Base-by-base conservation (phyloP, 1,140 invertebrate species). In the Acromyrmex charruanus region DNA sequence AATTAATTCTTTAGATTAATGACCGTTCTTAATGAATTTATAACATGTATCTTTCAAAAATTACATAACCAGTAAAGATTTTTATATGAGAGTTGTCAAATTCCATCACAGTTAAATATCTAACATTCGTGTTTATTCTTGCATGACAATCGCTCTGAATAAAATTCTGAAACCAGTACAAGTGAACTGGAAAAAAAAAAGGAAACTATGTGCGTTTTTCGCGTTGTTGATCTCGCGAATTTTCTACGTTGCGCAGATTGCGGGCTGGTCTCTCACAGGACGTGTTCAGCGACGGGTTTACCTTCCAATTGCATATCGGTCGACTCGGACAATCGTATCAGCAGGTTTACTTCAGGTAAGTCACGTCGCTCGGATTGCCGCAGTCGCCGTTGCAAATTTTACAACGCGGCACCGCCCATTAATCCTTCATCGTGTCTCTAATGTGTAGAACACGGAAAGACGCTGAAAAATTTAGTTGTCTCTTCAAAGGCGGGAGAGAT, bases 221-320 rank as follows among this genome's bases (percentile, higher is more conserved):
- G 39, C 28, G 68, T 58, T 49, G 69, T 51, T 84, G 25, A 84
- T 61, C 66, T 72, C 55, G 80, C 55, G 16, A 87, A 58, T 84
- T 58, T 79, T 91, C 75, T 85, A 28, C 31, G 79, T 87, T 86
- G 80, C 80, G n/a, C 44, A 95, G 97, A 97, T 94, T 98, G 97
- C 95, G 97, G 97, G 79, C 94, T 97, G 86, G 96, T 97, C 86
- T 96, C 97, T 91, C 97, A 98, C 94, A 96, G 97, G 77, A 97
- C 97, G 82, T 98, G 97, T 95, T 96, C 96, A 59, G 96, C 96
- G 18, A 96, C 96, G 85, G 97, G 96, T 89, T 94, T 97, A 72
- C 96, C 96, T 63, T 93, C 95, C 69, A 92, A 92, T 87, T 95
- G 95, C 91, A 86, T 94, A 85, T 92, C 95, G 88, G 88, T 74